Conservation (phyloP, 2,888 invertebrate genomes). For the Ormia ochracea region DNA sequence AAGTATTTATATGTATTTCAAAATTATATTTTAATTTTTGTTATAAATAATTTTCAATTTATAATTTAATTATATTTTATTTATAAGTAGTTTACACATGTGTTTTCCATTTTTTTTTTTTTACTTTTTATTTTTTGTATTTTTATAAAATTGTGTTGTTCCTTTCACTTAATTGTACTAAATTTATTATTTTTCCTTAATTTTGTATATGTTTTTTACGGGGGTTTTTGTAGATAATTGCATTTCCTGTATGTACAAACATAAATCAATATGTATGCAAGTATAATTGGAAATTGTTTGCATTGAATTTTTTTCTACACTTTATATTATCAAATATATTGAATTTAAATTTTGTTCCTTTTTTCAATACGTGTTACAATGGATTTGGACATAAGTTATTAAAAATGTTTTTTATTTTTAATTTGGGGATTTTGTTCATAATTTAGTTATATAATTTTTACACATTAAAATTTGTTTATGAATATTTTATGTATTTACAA, state of each 20-base stretch:
- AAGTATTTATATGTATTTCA: slow-evolving; percentile 19
- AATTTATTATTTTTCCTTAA: slow-evolving; percentile 43
- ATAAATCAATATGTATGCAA: too few species aligned
- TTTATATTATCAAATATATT: slow-evolving; percentile 29
- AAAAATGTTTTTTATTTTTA: slow-evolving; percentile 7
- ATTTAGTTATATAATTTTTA: not conserved
- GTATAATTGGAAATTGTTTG: slow-evolving; percentile 21
- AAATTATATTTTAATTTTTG: slow-evolving; percentile 6
- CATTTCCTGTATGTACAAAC: slow-evolving; percentile 41
- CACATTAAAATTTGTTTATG: not conserved
- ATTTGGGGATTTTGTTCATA: slow-evolving; percentile 34
- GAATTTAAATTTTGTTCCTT: slow-evolving; percentile 25
- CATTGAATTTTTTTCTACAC: too few species aligned
- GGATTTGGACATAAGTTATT: slow-evolving; percentile 4
- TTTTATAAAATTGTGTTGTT: slow-evolving; percentile 54
- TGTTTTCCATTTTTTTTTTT: slow-evolving; percentile 3
- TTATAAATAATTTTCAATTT: not conserved
- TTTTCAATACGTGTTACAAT: slow-evolving; percentile 15
- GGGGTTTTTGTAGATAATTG: slow-evolving; percentile 58
- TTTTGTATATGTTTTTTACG: slow-evolving; percentile 4
- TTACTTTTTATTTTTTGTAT: slow-evolving; percentile 16
- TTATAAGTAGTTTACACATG: slow-evolving; percentile 36
- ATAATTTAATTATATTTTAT: slow-evolving; percentile 14
- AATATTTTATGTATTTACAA: slow-evolving; percentile 28
- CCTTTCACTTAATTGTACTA: slow-evolving; percentile 57